Evolutionary conservation across 1,140 invertebrate species (phyloP).

Genomic region (Agrypnia vestita): DNA sequence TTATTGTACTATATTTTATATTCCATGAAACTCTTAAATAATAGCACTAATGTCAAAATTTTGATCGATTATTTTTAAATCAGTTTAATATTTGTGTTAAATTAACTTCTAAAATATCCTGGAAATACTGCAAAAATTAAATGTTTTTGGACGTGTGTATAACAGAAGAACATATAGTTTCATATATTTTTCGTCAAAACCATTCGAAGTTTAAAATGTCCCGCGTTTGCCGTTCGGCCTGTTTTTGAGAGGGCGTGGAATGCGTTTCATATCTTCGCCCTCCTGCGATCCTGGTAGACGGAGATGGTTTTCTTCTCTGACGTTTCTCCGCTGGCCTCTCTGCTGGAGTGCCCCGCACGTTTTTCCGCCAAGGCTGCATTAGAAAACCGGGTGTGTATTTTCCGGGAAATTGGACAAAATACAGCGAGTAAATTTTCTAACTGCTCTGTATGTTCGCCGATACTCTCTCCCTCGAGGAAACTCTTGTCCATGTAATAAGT

Average conservation of each 20-base stretch:
- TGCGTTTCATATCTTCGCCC: slow-evolving; percentile 1
- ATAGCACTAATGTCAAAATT: too few relatives aligned
- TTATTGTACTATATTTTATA: too few relatives aligned
- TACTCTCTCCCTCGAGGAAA: background rate
- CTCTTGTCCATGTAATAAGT: background rate
- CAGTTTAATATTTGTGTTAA: too few relatives aligned
- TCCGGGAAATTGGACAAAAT: slow-evolving; percentile 30
- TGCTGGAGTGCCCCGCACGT: slow-evolving; percentile 21
- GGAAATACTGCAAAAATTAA: too few relatives aligned
- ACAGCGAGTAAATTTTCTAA: slow-evolving; percentile 28
- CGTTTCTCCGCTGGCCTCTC: slow-evolving; percentile 51
- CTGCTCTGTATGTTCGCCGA: background rate
- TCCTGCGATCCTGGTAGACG: slow-evolving; percentile 44
- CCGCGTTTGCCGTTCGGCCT: too few relatives aligned
- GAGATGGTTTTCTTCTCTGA: slow-evolving; percentile 59
- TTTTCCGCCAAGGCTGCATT: slow-evolving; percentile 57
- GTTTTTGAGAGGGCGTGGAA: background rate
- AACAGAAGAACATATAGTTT: too few relatives aligned
- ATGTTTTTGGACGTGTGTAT: too few relatives aligned
- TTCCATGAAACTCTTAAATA: too few relatives aligned
- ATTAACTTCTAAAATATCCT: too few relatives aligned
- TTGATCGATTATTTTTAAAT: too few relatives aligned
- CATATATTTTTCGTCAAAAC: too few relatives aligned
- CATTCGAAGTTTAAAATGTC: too few relatives aligned
- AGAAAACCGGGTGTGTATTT: slow-evolving; percentile 54